phyloP scores from a whole-genome alignment of 2,888 invertebrate species.

The Myathropa florea region DNA sequence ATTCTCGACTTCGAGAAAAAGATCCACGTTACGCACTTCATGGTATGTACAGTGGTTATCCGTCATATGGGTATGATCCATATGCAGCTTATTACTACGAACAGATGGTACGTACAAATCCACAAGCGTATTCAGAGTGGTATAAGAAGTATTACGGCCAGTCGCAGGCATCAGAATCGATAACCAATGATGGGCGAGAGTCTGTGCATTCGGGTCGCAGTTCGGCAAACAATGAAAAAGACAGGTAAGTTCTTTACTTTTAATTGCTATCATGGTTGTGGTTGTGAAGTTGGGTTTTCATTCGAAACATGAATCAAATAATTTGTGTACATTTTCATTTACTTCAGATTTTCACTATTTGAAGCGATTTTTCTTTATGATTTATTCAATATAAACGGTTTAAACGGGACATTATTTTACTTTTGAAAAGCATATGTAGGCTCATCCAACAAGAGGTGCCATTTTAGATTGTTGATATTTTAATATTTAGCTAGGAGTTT shows the following conservation, averaged over 20 bases:
- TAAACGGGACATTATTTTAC: no score
- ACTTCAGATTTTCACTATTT: no score
- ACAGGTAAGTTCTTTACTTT: conserved; percentile 82
- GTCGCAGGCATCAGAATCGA: conserved; percentile 71
- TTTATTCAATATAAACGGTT: no score
- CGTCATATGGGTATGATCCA: conserved; percentile 81
- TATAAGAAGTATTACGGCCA: conserved; percentile 86
- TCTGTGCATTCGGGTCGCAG: conserved; percentile 92
- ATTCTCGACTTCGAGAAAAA: conserved; percentile 72
- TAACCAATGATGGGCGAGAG: conserved; percentile 84
- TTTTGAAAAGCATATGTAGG: no score
- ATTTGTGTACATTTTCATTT: background rate
- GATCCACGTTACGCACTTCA: conserved; percentile 74
- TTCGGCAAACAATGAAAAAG: conserved; percentile 86
- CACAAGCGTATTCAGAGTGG: conserved; percentile 89
- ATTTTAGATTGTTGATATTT: no score
- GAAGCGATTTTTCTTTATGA: no score
- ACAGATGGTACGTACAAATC: conserved; percentile 88
- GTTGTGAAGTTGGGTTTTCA: conserved; percentile 1
- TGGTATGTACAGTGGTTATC: conserved; percentile 73
- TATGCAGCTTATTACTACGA: conserved; percentile 87
- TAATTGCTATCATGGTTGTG: conserved; percentile 1
- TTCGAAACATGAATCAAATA: background rate
- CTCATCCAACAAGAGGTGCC: no score
- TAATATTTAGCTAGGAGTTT: no score